phyloP scores from a whole-genome alignment of 2,113 vertebrate species.

The Orientallactaga bullata region DNA sequence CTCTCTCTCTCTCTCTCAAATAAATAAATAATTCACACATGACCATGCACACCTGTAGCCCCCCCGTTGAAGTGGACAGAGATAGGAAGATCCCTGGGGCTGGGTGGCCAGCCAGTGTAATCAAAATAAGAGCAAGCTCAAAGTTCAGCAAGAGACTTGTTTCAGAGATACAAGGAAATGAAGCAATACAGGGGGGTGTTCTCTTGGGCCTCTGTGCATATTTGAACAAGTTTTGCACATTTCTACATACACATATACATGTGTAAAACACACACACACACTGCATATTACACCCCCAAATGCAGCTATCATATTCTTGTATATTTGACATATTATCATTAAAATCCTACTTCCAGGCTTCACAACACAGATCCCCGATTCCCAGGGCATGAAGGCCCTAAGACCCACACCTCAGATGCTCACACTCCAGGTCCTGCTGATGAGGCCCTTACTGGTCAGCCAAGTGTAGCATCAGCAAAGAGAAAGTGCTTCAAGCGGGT shows the following conservation, averaged over 20 bases:
- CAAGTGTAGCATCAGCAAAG: not conserved
- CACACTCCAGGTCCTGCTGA: not conserved
- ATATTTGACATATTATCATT: conserved; percentile 3
- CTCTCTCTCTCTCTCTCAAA: too few relatives aligned
- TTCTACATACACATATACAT: not conserved
- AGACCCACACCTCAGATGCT: not conserved
- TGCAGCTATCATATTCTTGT: not conserved
- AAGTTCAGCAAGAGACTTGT: not conserved
- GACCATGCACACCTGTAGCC: not conserved
- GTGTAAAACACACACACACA: not conserved
- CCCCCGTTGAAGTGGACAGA: not conserved
- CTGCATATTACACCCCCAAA: not conserved
- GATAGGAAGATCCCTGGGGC: not conserved
- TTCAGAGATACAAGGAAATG: not conserved
- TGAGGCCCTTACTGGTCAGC: not conserved
- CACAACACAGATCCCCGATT: not conserved
- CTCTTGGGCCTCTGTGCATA: not conserved
- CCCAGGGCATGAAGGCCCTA: too few relatives aligned
- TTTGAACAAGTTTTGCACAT: not conserved
- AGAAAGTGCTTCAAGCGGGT: not conserved
- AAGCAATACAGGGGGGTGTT: not conserved
- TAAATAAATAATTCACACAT: not conserved
- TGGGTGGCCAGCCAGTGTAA: not conserved
- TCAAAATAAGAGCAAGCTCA: not conserved
- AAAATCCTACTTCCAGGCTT: not conserved